Conservation (phyloP, 2,888 invertebrate species). For the Geotrupes spiniger region DNA sequence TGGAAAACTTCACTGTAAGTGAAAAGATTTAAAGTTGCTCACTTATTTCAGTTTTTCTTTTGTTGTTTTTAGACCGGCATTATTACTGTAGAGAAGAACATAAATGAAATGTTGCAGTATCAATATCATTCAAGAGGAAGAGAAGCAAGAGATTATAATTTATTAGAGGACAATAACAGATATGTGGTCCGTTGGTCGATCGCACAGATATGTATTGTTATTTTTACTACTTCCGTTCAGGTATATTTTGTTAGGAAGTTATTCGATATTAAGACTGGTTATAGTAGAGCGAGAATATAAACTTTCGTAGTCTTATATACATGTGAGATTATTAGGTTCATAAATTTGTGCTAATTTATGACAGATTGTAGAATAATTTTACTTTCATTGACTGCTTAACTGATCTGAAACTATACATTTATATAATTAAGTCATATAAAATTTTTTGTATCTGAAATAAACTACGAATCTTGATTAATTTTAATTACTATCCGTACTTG, state of each 20-base stretch:
- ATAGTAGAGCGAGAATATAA: constrained; percentile 59
- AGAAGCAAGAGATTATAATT: constrained; percentile 79
- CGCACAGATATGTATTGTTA: constrained; percentile 79
- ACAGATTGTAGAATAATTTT: no score
- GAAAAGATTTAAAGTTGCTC: neutral
- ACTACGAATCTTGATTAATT: no score
- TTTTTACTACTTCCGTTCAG: constrained; percentile 73
- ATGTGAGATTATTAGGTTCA: no score
- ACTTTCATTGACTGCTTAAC: no score
- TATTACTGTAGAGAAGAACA: constrained; percentile 75
- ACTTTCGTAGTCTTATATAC: neutral
- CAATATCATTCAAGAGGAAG: constrained; percentile 78
- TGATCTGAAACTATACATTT: no score
- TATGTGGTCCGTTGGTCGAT: constrained; percentile 91
- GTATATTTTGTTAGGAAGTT: constrained; percentile 88
- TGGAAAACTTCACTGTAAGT: constrained; percentile 86
- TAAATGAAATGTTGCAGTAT: constrained; percentile 80
- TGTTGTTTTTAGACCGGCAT: constrained; percentile 62
- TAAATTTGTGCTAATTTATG: no score
- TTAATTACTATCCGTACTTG: no score
- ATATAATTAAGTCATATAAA: no score
- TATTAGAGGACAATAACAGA: constrained; percentile 75
- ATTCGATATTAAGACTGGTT: constrained; percentile 74
- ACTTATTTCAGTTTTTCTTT: constrained; percentile 8
- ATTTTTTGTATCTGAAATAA: no score